These are phyloP conservation scores for Chymomyza amoena DNA, from an alignment of 2,888 invertebrate species.

Conservation along the genomic window DNA sequence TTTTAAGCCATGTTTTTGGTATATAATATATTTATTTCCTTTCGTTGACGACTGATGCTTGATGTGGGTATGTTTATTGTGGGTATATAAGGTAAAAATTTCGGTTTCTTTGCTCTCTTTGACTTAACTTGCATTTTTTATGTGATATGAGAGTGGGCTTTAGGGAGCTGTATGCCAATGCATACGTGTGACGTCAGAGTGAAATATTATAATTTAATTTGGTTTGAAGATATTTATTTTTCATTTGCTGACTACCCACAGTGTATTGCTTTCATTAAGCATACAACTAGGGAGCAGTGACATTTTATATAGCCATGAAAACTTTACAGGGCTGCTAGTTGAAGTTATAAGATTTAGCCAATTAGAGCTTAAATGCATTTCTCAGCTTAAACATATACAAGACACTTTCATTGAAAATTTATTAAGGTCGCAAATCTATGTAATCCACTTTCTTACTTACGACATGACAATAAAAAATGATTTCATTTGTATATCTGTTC, in stretches of 20 bases:
- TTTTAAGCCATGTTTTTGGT: constrained; percentile 2
- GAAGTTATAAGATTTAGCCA: background rate
- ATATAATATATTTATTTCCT: too few relatives aligned
- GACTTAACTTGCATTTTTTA: constrained; percentile 13
- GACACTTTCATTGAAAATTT: background rate
- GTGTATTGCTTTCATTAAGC: constrained; percentile 22
- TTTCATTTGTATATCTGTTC: background rate
- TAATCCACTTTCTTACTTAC: background rate
- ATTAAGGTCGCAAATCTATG: background rate
- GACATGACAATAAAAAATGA: background rate
- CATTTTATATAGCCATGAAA: background rate
- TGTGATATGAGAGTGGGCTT: background rate
- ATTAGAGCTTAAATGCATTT: background rate
- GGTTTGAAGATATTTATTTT: constrained; percentile 44
- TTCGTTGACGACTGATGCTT: background rate
- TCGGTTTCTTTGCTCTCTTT: constrained; percentile 27
- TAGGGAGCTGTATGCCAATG: background rate
- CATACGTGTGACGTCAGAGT: background rate
- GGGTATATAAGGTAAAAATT: constrained; percentile 22
- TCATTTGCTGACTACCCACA: constrained; percentile 35
- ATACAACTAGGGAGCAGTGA: background rate
- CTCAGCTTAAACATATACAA: too few relatives aligned
- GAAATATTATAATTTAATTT: constrained; percentile 37
- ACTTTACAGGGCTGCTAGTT: too few relatives aligned
- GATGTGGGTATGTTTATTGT: background rate